These are phyloP conservation scores for Watsonalla cultraria DNA, from an alignment of 2,888 invertebrate species.

Conservation along the genomic window DNA sequence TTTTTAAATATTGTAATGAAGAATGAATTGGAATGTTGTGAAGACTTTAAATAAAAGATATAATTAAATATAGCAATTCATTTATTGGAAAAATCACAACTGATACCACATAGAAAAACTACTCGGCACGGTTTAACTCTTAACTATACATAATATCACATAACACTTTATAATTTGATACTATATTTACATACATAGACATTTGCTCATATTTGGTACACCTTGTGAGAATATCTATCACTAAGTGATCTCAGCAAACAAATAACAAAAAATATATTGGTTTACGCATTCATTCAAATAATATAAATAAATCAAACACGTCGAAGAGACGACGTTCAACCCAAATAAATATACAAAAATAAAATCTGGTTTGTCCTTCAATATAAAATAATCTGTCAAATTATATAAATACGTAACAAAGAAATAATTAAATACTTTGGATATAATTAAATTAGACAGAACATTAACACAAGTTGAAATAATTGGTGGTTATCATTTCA, in stretches of 20 bases:
- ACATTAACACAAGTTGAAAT: no score
- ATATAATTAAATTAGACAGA: no score
- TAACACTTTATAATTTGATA: slow-evolving; percentile 75
- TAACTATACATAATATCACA: slow-evolving; percentile 77
- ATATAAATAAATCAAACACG: slow-evolving; percentile 10
- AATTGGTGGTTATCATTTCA: no score
- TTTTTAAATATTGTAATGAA: not conserved
- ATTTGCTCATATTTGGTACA: slow-evolving; percentile 58
- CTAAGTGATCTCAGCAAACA: slow-evolving; percentile 44
- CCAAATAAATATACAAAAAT: slow-evolving; percentile 6
- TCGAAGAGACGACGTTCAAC: slow-evolving; percentile 10
- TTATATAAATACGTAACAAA: no score
- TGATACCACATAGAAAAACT: slow-evolving; percentile 79
- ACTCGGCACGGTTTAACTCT: slow-evolving; percentile 79
- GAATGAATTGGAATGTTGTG: no score
- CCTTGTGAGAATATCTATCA: slow-evolving; percentile 47
- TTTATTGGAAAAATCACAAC: slow-evolving; percentile 78
- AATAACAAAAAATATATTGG: slow-evolving; percentile 30
- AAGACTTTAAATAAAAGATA: slow-evolving; percentile 1
- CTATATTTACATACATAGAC: slow-evolving; percentile 61
- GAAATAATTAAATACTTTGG: no score
- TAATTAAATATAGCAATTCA: slow-evolving; percentile 58
- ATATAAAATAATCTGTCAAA: not conserved
- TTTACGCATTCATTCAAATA: slow-evolving; percentile 12
- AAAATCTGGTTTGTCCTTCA: not conserved